A percentile compares a stretch with the other conserved stretches of the same genome.
Conservation (phyloP, 2,888 invertebrate genomes). For the Spilosoma lubricipeda region DNA sequence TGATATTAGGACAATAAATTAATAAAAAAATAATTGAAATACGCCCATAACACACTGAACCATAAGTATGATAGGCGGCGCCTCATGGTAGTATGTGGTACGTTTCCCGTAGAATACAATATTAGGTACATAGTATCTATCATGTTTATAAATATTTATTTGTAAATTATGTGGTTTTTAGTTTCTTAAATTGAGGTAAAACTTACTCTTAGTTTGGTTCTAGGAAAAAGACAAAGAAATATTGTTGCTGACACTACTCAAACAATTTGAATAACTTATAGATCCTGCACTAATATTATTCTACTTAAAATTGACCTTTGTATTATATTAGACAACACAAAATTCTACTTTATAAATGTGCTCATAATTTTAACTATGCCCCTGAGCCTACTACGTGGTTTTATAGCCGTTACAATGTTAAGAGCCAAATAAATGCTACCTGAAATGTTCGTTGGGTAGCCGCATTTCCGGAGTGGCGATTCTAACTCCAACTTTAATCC, state of each 20-base stretch:
- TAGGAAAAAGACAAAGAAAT: neutral
- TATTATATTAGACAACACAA: neutral
- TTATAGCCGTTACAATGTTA: neutral
- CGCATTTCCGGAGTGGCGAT: neutral
- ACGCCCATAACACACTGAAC: neutral
- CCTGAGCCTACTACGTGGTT: neutral
- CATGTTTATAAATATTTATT: neutral
- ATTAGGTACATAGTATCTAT: neutral
- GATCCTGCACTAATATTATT: neutral
- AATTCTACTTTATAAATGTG: neutral
- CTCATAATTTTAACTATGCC: neutral
- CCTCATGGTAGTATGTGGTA: too few relatives aligned
- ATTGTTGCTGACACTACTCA: neutral
- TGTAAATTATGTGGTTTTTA: neutral
- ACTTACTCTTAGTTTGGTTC: neutral
- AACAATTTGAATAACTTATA: neutral
- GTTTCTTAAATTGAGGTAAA: neutral
- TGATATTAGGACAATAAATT: neutral
- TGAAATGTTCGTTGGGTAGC: constrained; percentile 2
- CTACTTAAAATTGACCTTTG: neutral
- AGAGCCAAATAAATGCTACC: constrained; percentile 1
- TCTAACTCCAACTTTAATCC: constrained; percentile 14
- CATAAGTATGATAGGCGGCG: too few relatives aligned
- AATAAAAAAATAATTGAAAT: neutral
- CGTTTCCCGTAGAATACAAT: too few relatives aligned